Evolutionary conservation across 2,113 vertebrate genomes (phyloP).

Genomic region (Malurus elegans): DNA sequence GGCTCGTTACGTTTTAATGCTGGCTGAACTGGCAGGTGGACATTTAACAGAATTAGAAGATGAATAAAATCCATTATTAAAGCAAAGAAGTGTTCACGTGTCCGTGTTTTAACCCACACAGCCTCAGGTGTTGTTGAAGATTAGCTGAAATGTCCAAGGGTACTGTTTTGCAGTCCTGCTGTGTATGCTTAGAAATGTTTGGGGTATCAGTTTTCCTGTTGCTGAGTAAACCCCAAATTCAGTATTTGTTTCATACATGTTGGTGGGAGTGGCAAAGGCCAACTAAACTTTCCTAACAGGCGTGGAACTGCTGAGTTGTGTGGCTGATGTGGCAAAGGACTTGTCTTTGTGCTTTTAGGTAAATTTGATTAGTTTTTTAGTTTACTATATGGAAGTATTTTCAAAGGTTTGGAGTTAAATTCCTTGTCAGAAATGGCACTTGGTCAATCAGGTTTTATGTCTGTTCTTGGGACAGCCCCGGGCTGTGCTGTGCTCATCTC

Average conservation of each 20-base stretch:
- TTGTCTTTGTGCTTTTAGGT: neutral
- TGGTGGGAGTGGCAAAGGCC: too few species aligned
- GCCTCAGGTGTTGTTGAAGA: neutral
- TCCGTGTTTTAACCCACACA: neutral
- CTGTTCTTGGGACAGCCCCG: neutral
- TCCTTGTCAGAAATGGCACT: neutral
- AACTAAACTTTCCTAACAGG: neutral
- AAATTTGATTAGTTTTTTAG: neutral
- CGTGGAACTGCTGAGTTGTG: accelerated
- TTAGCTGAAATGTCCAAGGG: neutral
- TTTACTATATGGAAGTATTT: neutral
- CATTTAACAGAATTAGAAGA: neutral
- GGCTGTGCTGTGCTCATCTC: neutral
- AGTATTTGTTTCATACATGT: neutral
- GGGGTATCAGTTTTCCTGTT: neutral
- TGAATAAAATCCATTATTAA: neutral
- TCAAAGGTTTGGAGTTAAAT: neutral
- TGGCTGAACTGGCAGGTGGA: neutral
- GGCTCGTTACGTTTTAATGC: neutral
- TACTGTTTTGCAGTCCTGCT: neutral
- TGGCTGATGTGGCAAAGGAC: neutral
- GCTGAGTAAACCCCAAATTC: neutral
- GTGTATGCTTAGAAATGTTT: neutral
- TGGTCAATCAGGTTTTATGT: neutral
- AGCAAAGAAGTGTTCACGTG: neutral